Evolutionary conservation across 2,888 invertebrate species (phyloP).

Genomic region (Pocota personata): DNA sequence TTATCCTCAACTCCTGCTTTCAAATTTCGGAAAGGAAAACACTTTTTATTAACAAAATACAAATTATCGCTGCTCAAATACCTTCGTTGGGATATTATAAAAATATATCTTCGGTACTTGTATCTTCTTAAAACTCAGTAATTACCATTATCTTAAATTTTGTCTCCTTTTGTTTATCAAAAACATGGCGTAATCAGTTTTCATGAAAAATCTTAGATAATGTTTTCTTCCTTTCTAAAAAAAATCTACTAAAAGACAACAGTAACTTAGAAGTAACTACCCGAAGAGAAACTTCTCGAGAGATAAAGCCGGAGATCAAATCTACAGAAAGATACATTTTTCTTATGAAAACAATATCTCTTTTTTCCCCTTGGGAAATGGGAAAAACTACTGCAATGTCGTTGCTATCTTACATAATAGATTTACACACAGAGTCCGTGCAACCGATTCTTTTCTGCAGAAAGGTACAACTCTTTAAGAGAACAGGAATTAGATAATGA

Average conservation of each 20-base stretch:
- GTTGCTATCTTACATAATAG: neutral
- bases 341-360: constrained; percentile 11
- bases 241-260: neutral
- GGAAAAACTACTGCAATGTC: neutral
- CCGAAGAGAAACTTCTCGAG: neutral
- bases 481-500: constrained; percentile 42
- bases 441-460: neutral
- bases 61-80: neutral
- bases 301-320: constrained; percentile 3
- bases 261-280: neutral
- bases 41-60: neutral
- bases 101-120: neutral
- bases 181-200: neutral
- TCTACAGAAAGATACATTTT: neutral
- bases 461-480: constrained; percentile 13
- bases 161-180: neutral
- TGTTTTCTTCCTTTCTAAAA: neutral
- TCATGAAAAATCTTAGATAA: neutral
- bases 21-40: neutral
- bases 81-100: neutral
- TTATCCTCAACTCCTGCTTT: no score
- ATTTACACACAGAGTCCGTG: neutral
- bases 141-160: constrained; percentile 16
- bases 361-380: neutral
- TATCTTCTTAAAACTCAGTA: neutral